Evolutionary conservation across 2,113 vertebrate species (phyloP).

Genomic region (Todiramphus saurophagus): DNA sequence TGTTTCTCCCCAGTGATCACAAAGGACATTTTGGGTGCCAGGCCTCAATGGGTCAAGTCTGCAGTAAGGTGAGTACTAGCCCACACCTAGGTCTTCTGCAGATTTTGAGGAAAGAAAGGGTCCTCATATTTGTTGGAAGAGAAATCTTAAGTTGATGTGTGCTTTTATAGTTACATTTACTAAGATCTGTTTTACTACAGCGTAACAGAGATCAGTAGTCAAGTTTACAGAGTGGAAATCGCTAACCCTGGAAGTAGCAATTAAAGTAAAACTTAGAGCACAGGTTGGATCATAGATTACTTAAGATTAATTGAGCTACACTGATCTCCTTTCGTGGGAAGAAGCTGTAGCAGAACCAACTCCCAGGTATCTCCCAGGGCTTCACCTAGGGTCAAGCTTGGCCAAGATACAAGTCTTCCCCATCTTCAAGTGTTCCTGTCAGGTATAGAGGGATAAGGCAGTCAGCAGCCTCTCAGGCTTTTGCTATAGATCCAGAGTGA

Average conservation of each 20-base stretch:
- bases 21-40: neutral
- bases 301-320: neutral
- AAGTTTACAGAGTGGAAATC: neutral
- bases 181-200: neutral
- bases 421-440: neutral
- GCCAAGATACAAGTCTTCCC: neutral
- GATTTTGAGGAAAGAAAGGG: neutral
- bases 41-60: neutral
- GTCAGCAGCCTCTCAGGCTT: constrained; percentile 20
- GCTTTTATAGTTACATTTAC: neutral
- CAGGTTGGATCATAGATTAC: neutral
- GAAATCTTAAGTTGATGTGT: neutral
- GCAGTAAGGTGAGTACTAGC: neutral
- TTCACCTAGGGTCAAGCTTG: neutral
- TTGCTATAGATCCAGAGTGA: constrained; percentile 28
- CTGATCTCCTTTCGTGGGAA: neutral
- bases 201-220: neutral
- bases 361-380: neutral
- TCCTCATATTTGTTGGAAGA: neutral
- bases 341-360: neutral
- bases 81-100: neutral
- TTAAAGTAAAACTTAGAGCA: neutral
- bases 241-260: neutral
- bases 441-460: neutral
- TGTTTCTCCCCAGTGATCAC: neutral